Evolutionary conservation across 35 echinoderm and acorn worm genomes (phyloP), one percentile per base, ranked within the genome.

Genomic region (Ophiothrix spiculata): DNA sequence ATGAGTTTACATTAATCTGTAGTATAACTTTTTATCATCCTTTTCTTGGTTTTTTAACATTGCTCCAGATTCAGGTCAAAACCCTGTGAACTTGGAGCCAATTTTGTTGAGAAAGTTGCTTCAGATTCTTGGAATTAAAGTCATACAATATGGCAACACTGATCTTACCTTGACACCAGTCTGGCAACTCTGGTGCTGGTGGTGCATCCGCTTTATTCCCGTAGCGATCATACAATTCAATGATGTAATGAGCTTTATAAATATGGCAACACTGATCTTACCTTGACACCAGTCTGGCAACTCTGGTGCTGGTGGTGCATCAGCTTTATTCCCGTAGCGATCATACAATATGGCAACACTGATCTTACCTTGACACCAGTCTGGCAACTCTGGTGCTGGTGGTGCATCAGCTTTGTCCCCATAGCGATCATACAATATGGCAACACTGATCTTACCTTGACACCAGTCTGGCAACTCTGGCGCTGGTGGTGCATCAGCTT

Each of bases 381-480:
- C 88, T 12, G 95, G 95, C 14, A 88, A 78, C 25, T 91, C 88
- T n/a, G 95, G 95, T 40, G 95, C 83, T 39, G 85, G 46, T 21
- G 86, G 80, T 32, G 95, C 88, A 84, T 93, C 91, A 40, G 83
- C 85, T 12, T 87, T 76, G 64, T 98, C 95, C 6, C 91, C 95
- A 88, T 98, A 98, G 54, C 88, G 88, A 39, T 88, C 45, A 54
- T 8, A 54, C 8, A 54, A 11, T 77, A 37, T 35, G 33, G 36
- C 3, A 35, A 14, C 32, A 32, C 33, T 64, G 36, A 33, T 42
- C 86, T 76, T 78, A 98, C 95, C 95, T 86, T 56, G 41, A 82
- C 95, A 98, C 95, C 95, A 98, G 42, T 93, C 88, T 12, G 95
- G 95, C 14, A 88, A 78, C 25, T 91, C 88, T n/a, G 95, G 95